Evolutionary conservation across 2,113 vertebrate species (phyloP).

Genomic region (Lepisosteus osseus): DNA sequence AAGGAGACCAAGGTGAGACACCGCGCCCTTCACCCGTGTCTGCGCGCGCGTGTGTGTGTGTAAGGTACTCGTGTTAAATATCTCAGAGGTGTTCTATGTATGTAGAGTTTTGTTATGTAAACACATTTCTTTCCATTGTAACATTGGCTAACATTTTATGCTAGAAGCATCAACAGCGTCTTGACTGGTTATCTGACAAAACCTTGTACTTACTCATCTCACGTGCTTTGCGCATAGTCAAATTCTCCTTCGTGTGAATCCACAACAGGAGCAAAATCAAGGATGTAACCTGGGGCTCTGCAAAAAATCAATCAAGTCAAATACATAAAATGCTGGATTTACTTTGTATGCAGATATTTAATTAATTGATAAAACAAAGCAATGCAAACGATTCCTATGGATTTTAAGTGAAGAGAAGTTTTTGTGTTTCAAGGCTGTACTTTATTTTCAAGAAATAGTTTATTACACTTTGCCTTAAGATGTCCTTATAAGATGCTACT

Average conservation of each 20-base stretch:
- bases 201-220: slow-evolving; percentile 97
- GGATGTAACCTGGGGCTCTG: slow-evolving; percentile 93
- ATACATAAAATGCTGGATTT: too few relatives aligned
- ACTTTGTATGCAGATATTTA: too few relatives aligned
- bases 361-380: too few relatives aligned
- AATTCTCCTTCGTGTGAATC: slow-evolving; percentile 91
- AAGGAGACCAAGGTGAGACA: slow-evolving; percentile 93
- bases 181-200: slow-evolving; percentile 91
- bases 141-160: slow-evolving; percentile 82
- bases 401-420: too few relatives aligned
- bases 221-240: slow-evolving; percentile 93
- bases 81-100: slow-evolving; percentile 72
- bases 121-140: slow-evolving; percentile 95
- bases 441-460: too few relatives aligned
- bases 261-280: slow-evolving; percentile 79
- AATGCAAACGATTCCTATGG: too few relatives aligned
- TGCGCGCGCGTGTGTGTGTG: slow-evolving; percentile 24
- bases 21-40: neutral
- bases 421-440: too few relatives aligned
- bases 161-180: slow-evolving; percentile 87
- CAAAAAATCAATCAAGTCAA: slow-evolving; percentile 72
- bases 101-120: slow-evolving; percentile 87
- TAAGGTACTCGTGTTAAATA: slow-evolving; percentile 51
- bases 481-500: too few relatives aligned
- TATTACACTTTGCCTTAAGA: too few relatives aligned